These are phyloP conservation scores for Pogonomyrmex barbatus DNA, from an alignment of 1,140 invertebrate genomes.

Conservation along the genomic window DNA sequence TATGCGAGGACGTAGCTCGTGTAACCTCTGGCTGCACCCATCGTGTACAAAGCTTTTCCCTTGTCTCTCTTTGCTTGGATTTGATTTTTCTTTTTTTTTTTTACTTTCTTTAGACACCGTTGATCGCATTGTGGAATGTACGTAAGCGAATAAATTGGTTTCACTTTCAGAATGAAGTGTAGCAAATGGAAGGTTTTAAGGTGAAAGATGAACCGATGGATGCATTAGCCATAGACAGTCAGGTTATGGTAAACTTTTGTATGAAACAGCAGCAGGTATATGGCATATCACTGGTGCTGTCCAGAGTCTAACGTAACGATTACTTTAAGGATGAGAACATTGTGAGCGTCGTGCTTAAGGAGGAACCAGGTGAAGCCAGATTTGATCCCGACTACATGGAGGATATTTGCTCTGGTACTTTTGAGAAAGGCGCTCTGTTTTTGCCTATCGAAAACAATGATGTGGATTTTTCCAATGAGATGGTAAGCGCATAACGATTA, in stretches of 20 bases:
- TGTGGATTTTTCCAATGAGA: slow-evolving; percentile 84
- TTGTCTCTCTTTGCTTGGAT: slow-evolving; percentile 40
- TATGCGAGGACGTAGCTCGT: slow-evolving; percentile 43
- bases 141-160: slow-evolving; percentile 62
- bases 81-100: slow-evolving; percentile 20
- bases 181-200: slow-evolving; percentile 75
- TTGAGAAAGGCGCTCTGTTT: slow-evolving; percentile 82
- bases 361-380: slow-evolving; percentile 80
- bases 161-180: slow-evolving; percentile 72
- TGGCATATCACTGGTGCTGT: slow-evolving; percentile 53
- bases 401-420: slow-evolving; percentile 83
- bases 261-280: slow-evolving; percentile 73
- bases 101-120: slow-evolving; percentile 39
- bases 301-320: slow-evolving; percentile 74
- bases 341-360: slow-evolving; percentile 83
- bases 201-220: slow-evolving; percentile 78
- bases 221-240: slow-evolving; percentile 75
- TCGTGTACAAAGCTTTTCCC: slow-evolving; percentile 62
- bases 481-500: slow-evolving; percentile 76
- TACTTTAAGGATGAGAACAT: slow-evolving; percentile 84
- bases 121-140: slow-evolving; percentile 27
- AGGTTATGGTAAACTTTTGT: slow-evolving; percentile 81
- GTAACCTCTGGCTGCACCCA: slow-evolving; percentile 64
- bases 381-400: slow-evolving; percentile 83
- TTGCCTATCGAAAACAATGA: slow-evolving; percentile 83